These are phyloP conservation scores for Cydia fagiglandana DNA, from an alignment of 1,140 invertebrate species.

Conservation along the genomic window DNA sequence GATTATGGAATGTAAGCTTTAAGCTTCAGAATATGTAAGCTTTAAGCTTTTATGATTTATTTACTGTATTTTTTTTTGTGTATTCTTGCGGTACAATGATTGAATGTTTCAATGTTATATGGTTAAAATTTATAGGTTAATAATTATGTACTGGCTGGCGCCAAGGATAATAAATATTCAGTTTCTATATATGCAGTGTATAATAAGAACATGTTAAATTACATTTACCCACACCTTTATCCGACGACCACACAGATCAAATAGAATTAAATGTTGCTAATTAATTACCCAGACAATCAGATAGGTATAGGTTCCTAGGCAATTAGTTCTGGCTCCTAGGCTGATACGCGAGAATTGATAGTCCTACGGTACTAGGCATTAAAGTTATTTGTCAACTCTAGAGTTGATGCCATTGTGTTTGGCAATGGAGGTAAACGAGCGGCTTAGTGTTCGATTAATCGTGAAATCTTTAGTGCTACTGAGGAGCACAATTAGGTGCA, in stretches of 20 bases:
- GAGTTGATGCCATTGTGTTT: conserved; percentile 25
- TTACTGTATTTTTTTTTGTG: too few relatives aligned
- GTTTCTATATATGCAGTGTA: not conserved
- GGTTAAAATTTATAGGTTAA: too few relatives aligned
- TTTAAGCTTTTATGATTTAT: too few relatives aligned
- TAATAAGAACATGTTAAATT: not conserved
- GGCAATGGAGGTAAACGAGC: conserved; percentile 3
- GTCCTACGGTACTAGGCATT: conserved; percentile 35
- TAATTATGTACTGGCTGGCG: too few relatives aligned
- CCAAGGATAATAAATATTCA: too few relatives aligned
- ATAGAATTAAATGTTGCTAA: conserved; percentile 63
- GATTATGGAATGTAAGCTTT: too few relatives aligned
- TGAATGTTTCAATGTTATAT: too few relatives aligned
- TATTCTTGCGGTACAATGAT: too few relatives aligned
- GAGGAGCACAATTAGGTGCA: conserved; percentile 10
- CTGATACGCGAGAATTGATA: conserved; percentile 40
- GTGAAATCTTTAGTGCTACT: conserved; percentile 6
- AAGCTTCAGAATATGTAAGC: too few relatives aligned
- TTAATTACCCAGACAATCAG: conserved; percentile 68
- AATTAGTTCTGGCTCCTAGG: conserved; percentile 50
- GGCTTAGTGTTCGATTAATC: not conserved
- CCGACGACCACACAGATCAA: conserved; percentile 57
- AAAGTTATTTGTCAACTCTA: conserved; percentile 13
- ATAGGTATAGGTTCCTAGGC: conserved; percentile 41
- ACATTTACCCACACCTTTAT: conserved; percentile 19